Conservation (phyloP, 2,888 invertebrate genomes). For the Scrobipalpa costella region DNA sequence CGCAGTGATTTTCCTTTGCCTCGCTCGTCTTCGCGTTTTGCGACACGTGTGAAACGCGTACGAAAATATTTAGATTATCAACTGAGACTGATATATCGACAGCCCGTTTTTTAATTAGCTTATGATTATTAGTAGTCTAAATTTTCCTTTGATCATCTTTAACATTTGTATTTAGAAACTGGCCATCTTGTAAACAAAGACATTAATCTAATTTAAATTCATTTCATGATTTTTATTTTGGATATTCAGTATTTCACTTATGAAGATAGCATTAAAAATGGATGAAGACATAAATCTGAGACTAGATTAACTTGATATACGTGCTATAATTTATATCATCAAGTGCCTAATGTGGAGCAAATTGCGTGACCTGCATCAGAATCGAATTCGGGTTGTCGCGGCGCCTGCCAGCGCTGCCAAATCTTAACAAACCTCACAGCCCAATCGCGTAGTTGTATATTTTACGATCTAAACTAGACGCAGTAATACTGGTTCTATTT, state of each 20-base stretch:
- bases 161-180: neutral
- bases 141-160: neutral
- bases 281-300: neutral
- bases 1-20: slow-evolving; percentile 41
- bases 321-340: neutral
- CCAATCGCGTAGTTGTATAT: neutral
- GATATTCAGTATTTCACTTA: neutral
- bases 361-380: slow-evolving; percentile 1
- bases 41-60: neutral
- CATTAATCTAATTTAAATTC: neutral
- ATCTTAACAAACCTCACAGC: neutral
- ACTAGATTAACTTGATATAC: neutral
- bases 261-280: neutral
- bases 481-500: neutral
- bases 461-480: slow-evolving; percentile 7
- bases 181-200: neutral
- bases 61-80: slow-evolving; percentile 7
- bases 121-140: neutral
- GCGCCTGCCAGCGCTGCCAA: slow-evolving; percentile 17
- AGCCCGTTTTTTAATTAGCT: neutral
- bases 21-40: slow-evolving; percentile 2
- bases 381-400: slow-evolving; percentile 6
- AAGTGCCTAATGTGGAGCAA: slow-evolving; percentile 8
- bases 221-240: neutral
- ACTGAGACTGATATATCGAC: neutral